A percentile compares a stretch with the other conserved stretches of the same genome.
Conservation (phyloP, 30 jellyfish, hydroid and myxozoan genomes). For the Aurelia aurita complex sp. Pacific region DNA sequence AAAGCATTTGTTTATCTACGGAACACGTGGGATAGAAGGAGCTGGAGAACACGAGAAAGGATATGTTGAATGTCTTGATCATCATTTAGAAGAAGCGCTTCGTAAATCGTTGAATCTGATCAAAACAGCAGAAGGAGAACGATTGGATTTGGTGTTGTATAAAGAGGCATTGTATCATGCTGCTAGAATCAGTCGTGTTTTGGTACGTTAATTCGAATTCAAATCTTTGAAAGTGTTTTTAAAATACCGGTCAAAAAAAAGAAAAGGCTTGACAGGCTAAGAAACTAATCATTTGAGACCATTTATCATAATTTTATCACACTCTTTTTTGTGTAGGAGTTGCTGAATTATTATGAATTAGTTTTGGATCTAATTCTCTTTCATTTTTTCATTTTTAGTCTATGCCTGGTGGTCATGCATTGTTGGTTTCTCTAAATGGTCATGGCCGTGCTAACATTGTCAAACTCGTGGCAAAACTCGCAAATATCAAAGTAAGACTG, state of each 20-base stretch:
- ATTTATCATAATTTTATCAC: too few species aligned
- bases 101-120: constrained; percentile 23
- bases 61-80: constrained; percentile 47
- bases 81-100: constrained; percentile 54
- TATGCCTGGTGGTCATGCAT: constrained; percentile 76
- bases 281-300: too few species aligned
- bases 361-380: not conserved
- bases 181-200: constrained; percentile 40
- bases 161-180: constrained; percentile 71
- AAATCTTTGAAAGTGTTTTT: not conserved
- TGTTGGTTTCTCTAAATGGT: constrained; percentile 60
- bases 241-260: too few species aligned
- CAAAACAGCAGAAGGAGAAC: constrained; percentile 26
- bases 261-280: too few species aligned
- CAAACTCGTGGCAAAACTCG: constrained; percentile 63
- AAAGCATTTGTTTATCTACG: constrained; percentile 36
- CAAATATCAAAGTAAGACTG: constrained; percentile 54
- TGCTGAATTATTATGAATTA: too few species aligned
- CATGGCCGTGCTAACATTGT: constrained; percentile 68
- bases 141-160: constrained; percentile 45
- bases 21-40: constrained; percentile 39
- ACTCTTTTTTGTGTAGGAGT: too few species aligned
- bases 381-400: constrained; percentile 38
- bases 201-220: constrained; percentile 23
- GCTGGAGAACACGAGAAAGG: constrained; percentile 69